These are phyloP conservation scores for Silurus meridionalis DNA, from an alignment of 2,113 vertebrate genomes.

Conservation along the genomic window DNA sequence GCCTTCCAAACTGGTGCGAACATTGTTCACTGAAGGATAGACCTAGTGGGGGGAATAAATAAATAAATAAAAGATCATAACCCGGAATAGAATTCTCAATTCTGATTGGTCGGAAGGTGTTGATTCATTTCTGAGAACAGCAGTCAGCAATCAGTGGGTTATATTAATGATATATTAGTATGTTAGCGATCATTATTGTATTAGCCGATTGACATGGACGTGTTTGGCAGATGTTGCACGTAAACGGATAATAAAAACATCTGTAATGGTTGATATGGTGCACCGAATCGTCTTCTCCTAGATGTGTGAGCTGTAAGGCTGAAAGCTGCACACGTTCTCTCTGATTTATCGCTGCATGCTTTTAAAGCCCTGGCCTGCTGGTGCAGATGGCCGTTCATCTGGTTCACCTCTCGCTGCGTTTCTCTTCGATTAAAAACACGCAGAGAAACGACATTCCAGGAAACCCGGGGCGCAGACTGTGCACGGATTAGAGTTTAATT, in stretches of 20 bases:
- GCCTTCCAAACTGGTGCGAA: conserved; percentile 93
- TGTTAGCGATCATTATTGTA: neutral
- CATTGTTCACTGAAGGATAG: conserved; percentile 93
- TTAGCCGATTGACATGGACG: neutral
- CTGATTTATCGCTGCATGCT: neutral
- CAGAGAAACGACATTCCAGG: neutral
- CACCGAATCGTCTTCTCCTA: neutral
- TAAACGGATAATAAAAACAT: neutral
- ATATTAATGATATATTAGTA: neutral
- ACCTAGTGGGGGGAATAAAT: conserved; percentile 70
- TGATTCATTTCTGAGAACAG: neutral
- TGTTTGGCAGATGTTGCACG: neutral
- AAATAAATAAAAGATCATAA: neutral
- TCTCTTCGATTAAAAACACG: neutral
- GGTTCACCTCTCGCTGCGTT: neutral
- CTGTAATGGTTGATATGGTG: neutral
- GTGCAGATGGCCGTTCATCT: neutral
- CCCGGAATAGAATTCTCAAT: neutral
- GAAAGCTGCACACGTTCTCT: neutral
- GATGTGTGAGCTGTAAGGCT: neutral
- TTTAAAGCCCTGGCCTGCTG: neutral
- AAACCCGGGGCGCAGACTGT: neutral
- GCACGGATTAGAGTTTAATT: neutral
- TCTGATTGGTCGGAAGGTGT: neutral
- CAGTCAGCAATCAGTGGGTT: neutral